These are phyloP conservation scores for Caenorhabditis inopinata DNA, from an alignment of 1,140 invertebrate species.

Conservation along the genomic window DNA sequence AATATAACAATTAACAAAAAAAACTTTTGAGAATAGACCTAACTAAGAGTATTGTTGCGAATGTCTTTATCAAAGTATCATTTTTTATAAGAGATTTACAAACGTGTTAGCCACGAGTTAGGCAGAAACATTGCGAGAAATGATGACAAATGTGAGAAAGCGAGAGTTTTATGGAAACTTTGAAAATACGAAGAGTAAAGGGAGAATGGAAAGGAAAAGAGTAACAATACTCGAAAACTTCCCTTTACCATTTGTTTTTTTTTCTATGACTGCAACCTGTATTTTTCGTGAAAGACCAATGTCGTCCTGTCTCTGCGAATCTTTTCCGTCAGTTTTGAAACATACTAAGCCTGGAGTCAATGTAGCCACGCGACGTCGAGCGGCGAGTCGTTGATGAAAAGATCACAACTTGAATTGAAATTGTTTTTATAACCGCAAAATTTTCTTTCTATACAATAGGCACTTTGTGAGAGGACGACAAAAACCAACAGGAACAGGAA, in stretches of 20 bases:
- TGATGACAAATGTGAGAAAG: not conserved
- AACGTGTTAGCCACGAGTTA: not conserved
- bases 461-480: too few species aligned
- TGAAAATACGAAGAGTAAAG: not conserved
- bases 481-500: too few species aligned
- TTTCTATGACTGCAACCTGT: not conserved
- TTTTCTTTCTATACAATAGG: too few species aligned
- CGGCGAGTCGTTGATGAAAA: too few species aligned
- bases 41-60: not conserved
- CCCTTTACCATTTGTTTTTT: conserved; percentile 9
- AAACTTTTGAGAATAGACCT: not conserved
- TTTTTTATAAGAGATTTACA: conserved; percentile 11
- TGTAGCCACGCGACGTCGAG: conserved; percentile 11
- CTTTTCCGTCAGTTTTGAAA: too few species aligned
- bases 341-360: too few species aligned
- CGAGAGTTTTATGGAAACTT: not conserved
- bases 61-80: not conserved
- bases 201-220: not conserved
- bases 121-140: not conserved
- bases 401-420: too few species aligned
- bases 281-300: conserved; percentile 25
- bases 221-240: not conserved
- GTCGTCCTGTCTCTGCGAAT: too few species aligned
- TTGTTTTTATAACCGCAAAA: too few species aligned
- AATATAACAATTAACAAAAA: too few species aligned